Conservation (phyloP, 2,797 vertebrate species). For the Atherinosoma microstoma region DNA sequence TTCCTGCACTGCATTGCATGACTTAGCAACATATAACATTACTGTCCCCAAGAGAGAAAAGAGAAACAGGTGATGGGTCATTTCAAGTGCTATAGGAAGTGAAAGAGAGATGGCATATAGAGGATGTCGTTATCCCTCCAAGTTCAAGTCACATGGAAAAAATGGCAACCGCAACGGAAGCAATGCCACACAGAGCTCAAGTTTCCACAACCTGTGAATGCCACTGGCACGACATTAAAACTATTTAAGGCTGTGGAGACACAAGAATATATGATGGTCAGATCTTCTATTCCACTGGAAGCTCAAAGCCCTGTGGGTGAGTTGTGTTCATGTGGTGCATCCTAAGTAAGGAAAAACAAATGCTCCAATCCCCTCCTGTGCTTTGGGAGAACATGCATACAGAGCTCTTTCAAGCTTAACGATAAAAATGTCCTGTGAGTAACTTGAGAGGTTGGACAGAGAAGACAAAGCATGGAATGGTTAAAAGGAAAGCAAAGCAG, state of each 20-base stretch:
- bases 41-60: constrained; percentile 31
- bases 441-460: constrained; percentile 6
- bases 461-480: constrained; percentile 16
- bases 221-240: constrained; percentile 55
- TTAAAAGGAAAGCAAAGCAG: constrained; percentile 17
- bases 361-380: constrained; percentile 54
- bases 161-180: constrained; percentile 63
- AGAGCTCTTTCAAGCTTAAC: constrained; percentile 25
- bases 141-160: constrained; percentile 54
- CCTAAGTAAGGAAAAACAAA: constrained; percentile 56
- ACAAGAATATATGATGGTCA: constrained; percentile 59
- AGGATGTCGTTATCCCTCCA: constrained; percentile 41
- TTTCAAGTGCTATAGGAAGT: constrained; percentile 52
- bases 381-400: constrained; percentile 50
- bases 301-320: constrained; percentile 30
- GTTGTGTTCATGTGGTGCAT: constrained; percentile 48
- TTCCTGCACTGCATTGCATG: constrained; percentile 17
- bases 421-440: constrained; percentile 40
- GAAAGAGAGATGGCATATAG: constrained; percentile 52
- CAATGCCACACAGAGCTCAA: constrained; percentile 50
- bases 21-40: constrained; percentile 19
- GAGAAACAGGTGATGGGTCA: constrained; percentile 45
- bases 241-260: constrained; percentile 72
- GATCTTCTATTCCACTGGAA: constrained; percentile 33
- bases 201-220: constrained; percentile 69